Conservation (phyloP, 2,113 vertebrate species). For the Tyto alba region DNA sequence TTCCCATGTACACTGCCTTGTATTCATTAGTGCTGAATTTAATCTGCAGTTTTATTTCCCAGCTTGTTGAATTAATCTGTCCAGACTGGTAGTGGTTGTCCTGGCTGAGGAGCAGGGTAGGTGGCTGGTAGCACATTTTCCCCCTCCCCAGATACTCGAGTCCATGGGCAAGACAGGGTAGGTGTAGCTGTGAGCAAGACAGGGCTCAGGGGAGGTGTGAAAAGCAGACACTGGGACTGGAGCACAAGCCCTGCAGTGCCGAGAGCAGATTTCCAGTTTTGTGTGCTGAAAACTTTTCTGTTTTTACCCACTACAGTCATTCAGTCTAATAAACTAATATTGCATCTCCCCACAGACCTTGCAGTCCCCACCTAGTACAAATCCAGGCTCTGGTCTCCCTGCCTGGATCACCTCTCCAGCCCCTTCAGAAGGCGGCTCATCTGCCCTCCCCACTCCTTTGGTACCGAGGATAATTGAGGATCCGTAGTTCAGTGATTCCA, state of each 20-base stretch:
- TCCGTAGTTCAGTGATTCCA: rapidly evolving
- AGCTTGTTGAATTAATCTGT: not conserved
- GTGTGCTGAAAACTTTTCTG: not conserved
- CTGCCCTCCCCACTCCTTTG: not conserved
- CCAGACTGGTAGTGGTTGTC: not conserved
- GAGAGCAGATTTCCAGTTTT: not conserved
- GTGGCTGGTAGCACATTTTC: not conserved
- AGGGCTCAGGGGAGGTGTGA: not conserved
- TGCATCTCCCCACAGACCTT: not conserved
- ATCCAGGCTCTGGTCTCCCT: not conserved
- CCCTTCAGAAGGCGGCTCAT: not conserved
- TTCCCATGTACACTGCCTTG: not conserved
- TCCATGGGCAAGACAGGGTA: not conserved
- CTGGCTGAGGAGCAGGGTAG: not conserved
- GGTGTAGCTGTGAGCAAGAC: not conserved
- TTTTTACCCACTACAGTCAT: not conserved
- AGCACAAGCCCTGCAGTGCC: not conserved
- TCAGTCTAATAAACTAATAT: not conserved
- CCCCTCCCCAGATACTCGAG: not conserved
- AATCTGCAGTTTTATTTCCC: not conserved
- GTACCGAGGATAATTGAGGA: rapidly evolving
- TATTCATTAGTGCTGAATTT: not conserved
- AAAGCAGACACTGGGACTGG: not conserved
- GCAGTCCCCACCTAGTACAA: not conserved
- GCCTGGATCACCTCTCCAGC: not conserved